Evolutionary conservation across 2,888 invertebrate genomes (phyloP), one percentile per base, ranked within the genome.

Genomic region (Deilephila elpenor): DNA sequence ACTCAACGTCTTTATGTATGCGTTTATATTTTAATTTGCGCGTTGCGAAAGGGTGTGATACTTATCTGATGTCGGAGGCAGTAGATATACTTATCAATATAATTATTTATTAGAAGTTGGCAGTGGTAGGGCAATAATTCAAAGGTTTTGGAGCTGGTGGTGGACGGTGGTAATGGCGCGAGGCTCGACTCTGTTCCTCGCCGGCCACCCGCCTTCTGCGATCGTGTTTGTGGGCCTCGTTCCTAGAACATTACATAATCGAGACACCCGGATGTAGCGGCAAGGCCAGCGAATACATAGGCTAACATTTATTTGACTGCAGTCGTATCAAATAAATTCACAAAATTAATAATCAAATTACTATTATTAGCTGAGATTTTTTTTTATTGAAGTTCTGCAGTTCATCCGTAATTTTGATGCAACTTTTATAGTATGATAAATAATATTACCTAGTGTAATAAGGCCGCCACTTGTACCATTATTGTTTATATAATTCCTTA

Each of bases 191-290:
- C 59, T 8, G 32, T 6, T 32, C 53, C 53, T 51, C 62, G 53
- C 19, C 53, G n/a, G 11, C 60, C 61, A 62, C 61, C 34, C 51
- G 20, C 72, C 34, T 67, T 53, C n/a, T 8, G 67, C 32, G 34
- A 59, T 5, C 72, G 29, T 70, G 60, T 72, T 70, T 70, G 75
- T 76, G 79, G 78, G 79, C 78, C 78, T 82, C 81, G 82, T 81
- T 86, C 85, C 84, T 84, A 83, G 81, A 78, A 79, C 78, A 81
- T 91, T 90, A 88, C 85, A 89, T 92, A 92, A 92, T 86, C 78
- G 80, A 86, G 79, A 85, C 82, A 93, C 92, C 93, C 93, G 93
- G 93, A 93, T 91, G 85, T 89, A 79, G 80, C 81, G 80, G 77
- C 92, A 91, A 92, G 91, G 92, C 89, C 91, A 88, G 78, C 81